Conservation (phyloP, 1,140 invertebrate genomes). For the Hyposmocoma kahamanoa region DNA sequence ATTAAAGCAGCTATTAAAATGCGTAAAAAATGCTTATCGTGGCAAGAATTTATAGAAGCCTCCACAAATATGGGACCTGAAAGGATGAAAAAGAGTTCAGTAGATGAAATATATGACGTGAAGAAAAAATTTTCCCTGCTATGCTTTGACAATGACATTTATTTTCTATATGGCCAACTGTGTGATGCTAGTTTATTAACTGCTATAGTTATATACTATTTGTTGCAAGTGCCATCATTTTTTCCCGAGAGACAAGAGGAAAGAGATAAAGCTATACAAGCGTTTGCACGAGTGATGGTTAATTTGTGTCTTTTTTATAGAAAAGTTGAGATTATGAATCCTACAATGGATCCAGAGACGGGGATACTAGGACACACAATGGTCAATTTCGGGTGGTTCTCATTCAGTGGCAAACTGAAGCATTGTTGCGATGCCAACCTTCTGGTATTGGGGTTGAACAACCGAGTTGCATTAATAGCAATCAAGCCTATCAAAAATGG, state of each 20-base stretch:
- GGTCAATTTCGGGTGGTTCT: slow-evolving; percentile 7
- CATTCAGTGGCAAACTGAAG: slow-evolving; percentile 11
- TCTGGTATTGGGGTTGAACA: slow-evolving; percentile 1
- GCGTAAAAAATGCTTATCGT: not conserved
- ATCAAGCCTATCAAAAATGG: slow-evolving; percentile 8
- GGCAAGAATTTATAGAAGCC: slow-evolving; percentile 10
- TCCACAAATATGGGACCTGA: slow-evolving; percentile 3
- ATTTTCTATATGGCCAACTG: slow-evolving; percentile 10
- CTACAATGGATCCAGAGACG: not conserved
- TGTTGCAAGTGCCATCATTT: slow-evolving; percentile 2
- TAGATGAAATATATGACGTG: not conserved
- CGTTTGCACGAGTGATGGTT: slow-evolving; percentile 9
- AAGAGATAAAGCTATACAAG: not conserved
- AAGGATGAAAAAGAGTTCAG: slow-evolving; percentile 3
- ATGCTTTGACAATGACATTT: not conserved
- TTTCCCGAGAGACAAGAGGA: slow-evolving; percentile 2
- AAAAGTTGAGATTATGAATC: not conserved
- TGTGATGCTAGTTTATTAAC: slow-evolving; percentile 5
- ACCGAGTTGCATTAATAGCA: slow-evolving; percentile 9
- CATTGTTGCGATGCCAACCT: slow-evolving; percentile 12
- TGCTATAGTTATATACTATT: slow-evolving; percentile 9
- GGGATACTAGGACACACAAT: not conserved
- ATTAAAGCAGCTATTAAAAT: slow-evolving; percentile 13
- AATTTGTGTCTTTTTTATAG: not conserved
- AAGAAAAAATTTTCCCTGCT: slow-evolving; percentile 1